phyloP scores from a whole-genome alignment of 2,888 invertebrate genomes.

The Leptura quadrifasciata region DNA sequence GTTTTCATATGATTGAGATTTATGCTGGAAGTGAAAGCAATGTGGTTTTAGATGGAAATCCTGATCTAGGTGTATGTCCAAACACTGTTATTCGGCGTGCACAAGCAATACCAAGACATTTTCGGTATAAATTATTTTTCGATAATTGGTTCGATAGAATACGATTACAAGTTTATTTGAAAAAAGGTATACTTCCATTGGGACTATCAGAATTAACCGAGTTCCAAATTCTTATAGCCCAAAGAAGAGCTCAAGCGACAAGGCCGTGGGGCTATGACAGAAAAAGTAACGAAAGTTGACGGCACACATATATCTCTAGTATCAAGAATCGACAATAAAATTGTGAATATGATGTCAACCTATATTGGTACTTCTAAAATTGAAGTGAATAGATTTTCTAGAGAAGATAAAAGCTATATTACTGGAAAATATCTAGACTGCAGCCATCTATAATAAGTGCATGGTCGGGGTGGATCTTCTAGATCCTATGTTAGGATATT shows the following conservation, averaged over 20 bases:
- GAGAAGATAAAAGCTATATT: conserved; percentile 5
- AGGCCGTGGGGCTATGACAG: conserved; percentile 55
- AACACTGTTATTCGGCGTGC: background rate
- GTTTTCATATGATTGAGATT: conserved; percentile 18
- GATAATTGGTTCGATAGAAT: conserved; percentile 64
- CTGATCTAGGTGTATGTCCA: background rate
- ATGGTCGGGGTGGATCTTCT: conserved; percentile 25
- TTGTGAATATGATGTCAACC: conserved; percentile 13
- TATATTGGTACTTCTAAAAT: conserved; percentile 47
- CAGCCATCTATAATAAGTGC: conserved; percentile 9
- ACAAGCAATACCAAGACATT: conserved; percentile 6
- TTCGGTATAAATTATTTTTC: conserved; percentile 57
- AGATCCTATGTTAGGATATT: conserved; percentile 39
- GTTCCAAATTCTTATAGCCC: conserved; percentile 28
- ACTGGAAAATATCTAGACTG: conserved; percentile 5
- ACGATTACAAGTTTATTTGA: conserved; percentile 51
- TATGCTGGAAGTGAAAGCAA: conserved; percentile 4
- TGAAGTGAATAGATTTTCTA: conserved; percentile 44
- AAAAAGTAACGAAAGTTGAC: conserved; percentile 33
- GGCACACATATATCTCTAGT: background rate
- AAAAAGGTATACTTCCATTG: conserved; percentile 54
- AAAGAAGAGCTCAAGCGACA: conserved; percentile 43
- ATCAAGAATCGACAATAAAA: conserved; percentile 13
- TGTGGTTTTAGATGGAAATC: conserved; percentile 5
- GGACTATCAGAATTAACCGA: conserved; percentile 51